phyloP scores from a whole-genome alignment of 2,888 invertebrate species.

The Trissonchulus latispiculum region DNA sequence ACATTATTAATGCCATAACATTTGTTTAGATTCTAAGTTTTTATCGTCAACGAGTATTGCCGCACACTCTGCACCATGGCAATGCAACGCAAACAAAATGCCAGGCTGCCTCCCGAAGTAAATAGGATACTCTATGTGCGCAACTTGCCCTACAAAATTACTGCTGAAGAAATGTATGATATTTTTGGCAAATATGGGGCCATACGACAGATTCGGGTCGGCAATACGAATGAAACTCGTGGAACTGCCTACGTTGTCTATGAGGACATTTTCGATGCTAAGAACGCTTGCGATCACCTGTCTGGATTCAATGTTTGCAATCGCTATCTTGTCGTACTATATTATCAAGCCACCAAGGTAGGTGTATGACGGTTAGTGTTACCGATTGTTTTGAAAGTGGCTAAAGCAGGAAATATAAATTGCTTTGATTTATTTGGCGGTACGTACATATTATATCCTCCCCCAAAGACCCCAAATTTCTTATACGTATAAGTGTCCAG shows the following conservation, averaged over 20 bases:
- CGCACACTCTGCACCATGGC: conserved; percentile 33
- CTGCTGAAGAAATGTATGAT: conserved; percentile 99
- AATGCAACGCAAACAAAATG: conserved; percentile 35
- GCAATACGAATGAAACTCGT: conserved; percentile 91
- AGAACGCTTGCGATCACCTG: conserved; percentile 97
- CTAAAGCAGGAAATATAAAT: no score
- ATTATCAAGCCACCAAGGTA: conserved; percentile 67
- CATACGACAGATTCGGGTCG: conserved; percentile 92
- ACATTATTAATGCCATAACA: no score
- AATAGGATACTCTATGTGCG: conserved; percentile 90
- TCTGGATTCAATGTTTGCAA: conserved; percentile 99
- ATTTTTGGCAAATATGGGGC: conserved; percentile 99
- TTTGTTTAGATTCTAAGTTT: no score
- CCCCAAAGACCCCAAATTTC: no score
- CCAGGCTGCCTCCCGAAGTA: conserved; percentile 93
- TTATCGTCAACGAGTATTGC: not conserved
- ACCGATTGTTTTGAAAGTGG: not conserved
- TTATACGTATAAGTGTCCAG: no score
- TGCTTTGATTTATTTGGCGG: no score
- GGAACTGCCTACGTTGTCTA: conserved; percentile 99
- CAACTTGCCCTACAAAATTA: conserved; percentile 97
- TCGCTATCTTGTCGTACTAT: conserved; percentile 92
- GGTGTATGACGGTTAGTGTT: conserved; percentile 17
- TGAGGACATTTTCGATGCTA: conserved; percentile 99
- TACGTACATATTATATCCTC: no score